These are phyloP conservation scores for Trachemys scripta DNA, from an alignment of 2,113 vertebrate species.

Conservation along the genomic window DNA sequence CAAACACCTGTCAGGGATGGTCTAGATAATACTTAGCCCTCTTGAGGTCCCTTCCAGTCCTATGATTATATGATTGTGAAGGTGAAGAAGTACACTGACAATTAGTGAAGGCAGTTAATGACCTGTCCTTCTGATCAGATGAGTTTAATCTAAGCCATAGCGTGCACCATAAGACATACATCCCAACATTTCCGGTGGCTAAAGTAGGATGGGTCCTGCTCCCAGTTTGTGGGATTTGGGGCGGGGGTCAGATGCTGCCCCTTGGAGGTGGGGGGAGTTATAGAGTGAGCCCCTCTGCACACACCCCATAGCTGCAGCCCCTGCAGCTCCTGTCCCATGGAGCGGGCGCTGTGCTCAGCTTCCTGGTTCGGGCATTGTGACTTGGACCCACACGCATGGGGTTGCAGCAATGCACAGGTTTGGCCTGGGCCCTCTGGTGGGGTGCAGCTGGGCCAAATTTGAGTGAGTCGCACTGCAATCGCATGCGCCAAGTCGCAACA, in stretches of 20 bases:
- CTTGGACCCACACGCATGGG: background rate
- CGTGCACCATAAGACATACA: background rate
- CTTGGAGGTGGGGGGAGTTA: background rate
- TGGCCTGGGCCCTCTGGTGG: background rate
- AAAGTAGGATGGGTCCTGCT: background rate
- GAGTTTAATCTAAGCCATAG: constrained; percentile 22
- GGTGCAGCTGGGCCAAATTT: background rate
- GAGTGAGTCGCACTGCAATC: background rate
- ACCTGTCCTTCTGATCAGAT: background rate
- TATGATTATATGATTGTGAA: constrained; percentile 34
- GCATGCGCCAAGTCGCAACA: background rate
- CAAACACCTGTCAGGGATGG: no score
- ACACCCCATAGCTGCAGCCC: no score
- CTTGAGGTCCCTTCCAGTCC: no score
- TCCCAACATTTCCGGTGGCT: background rate
- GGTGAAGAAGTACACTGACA: constrained; percentile 53
- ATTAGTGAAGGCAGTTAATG: constrained; percentile 44
- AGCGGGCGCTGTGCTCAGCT: background rate
- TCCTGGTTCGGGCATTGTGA: background rate
- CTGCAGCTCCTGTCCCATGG: no score
- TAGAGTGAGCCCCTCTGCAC: background rate
- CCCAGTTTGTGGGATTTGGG: no score
- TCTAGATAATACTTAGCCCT: no score
- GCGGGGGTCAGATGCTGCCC: background rate
- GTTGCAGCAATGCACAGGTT: background rate